phyloP scores from a whole-genome alignment of 2,888 invertebrate species.

The Nemurella pictetii region DNA sequence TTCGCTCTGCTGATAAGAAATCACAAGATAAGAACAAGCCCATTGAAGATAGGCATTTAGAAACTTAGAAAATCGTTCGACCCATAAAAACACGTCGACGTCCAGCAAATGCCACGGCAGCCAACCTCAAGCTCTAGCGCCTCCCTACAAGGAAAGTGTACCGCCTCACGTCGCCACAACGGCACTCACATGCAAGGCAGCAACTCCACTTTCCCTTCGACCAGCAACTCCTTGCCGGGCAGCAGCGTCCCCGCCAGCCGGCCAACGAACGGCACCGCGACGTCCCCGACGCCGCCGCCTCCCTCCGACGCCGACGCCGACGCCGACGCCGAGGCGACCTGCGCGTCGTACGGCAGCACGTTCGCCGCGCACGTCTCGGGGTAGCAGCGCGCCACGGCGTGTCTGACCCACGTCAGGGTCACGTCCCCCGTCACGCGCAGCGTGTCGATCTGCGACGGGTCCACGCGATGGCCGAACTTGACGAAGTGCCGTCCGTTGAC shows the following conservation, averaged over 20 bases:
- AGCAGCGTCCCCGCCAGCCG: background rate
- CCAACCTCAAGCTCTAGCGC: no score
- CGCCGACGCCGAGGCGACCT: background rate
- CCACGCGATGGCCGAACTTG: background rate
- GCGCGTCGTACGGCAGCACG: background rate
- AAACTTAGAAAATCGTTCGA: no score
- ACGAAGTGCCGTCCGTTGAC: constrained; percentile 2
- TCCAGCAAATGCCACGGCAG: no score
- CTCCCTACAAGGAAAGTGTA: no score
- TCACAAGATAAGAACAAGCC: no score
- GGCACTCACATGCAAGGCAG: background rate
- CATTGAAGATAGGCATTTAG: no score
- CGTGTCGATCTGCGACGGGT: background rate
- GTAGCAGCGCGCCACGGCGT: background rate
- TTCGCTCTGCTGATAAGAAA: no score
- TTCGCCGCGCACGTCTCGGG: background rate
- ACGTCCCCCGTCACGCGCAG: background rate
- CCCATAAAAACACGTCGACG: no score
- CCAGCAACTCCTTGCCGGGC: constrained; percentile 3
- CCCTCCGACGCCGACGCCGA: background rate
- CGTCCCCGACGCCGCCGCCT: background rate
- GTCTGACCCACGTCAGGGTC: background rate
- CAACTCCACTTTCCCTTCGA: background rate
- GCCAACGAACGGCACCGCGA: constrained; percentile 4
- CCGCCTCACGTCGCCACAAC: background rate